Conservation (phyloP, 2,113 vertebrate genomes). For the Gnathonemus echidnorhynchus region DNA sequence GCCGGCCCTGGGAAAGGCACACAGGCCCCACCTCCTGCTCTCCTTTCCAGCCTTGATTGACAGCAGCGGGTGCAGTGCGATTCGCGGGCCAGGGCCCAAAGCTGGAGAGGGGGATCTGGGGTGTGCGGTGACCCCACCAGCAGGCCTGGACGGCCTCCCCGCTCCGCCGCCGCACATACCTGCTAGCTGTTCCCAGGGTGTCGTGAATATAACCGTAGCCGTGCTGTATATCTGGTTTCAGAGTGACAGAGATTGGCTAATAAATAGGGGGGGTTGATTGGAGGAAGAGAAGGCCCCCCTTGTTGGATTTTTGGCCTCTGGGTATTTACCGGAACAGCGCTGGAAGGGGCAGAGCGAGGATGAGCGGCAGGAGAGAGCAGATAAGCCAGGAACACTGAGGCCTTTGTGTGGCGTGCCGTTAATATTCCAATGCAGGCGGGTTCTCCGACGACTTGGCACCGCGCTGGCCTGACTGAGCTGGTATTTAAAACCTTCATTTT, state of each 20-base stretch:
- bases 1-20: constrained; percentile 26
- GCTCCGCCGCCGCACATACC: not conserved
- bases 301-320: constrained; percentile 19
- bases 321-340: not conserved
- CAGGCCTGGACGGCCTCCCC: not conserved
- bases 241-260: not conserved
- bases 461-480: not conserved
- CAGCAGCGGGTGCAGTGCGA: constrained; percentile 55
- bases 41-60: constrained; percentile 43
- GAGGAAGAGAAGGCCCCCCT: constrained; percentile 13
- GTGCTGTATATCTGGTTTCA: not conserved
- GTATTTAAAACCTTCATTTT: not conserved
- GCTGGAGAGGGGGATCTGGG: not conserved
- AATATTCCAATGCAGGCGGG: constrained; percentile 54
- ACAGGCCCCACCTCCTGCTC: not conserved
- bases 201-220: not conserved
- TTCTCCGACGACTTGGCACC: constrained; percentile 48
- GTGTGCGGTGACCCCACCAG: not conserved
- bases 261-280: not conserved
- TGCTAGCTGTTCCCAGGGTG: not conserved
- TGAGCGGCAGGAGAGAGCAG: constrained; percentile 42
- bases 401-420: constrained; percentile 49
- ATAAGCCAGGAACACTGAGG: constrained; percentile 43
- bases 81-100: not conserved
- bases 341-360: constrained; percentile 47